Evolutionary conservation across 2,797 vertebrate genomes (phyloP).

Genomic region (Iguana delicatissima): DNA sequence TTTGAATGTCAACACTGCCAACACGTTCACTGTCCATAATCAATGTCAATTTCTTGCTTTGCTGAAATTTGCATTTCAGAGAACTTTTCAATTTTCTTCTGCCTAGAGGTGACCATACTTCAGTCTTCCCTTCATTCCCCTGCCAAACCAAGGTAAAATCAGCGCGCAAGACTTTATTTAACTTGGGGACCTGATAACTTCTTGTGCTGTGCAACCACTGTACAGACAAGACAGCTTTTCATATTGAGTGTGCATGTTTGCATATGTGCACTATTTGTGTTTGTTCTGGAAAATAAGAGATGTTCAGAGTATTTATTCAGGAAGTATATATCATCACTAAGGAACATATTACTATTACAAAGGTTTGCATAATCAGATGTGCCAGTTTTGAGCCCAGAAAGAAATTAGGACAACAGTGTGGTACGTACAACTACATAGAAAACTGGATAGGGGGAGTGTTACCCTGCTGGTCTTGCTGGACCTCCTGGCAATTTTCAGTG

Average conservation of each 20-base stretch:
- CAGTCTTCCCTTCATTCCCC: neutral
- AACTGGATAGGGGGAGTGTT: too few relatives aligned
- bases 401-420: slow-evolving; percentile 28
- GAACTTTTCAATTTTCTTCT: neutral
- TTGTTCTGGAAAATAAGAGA: neutral
- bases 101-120: neutral
- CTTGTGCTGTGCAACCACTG: slow-evolving; percentile 25
- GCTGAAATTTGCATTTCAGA: slow-evolving; percentile 30
- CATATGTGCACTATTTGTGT: neutral
- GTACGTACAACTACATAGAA: neutral
- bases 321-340: slow-evolving; percentile 32
- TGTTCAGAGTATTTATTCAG: neutral
- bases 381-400: slow-evolving; percentile 35
- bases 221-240: slow-evolving; percentile 54
- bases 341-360: neutral
- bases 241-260: neutral
- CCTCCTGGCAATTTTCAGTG: too few relatives aligned
- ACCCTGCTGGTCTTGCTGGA: too few relatives aligned
- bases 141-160: neutral
- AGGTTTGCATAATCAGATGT: slow-evolving; percentile 30
- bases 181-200: neutral
- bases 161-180: neutral
- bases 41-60: neutral
- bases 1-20: neutral
- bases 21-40: neutral